phyloP scores from a whole-genome alignment of 1,140 invertebrate genomes.

The Formica exsecta region DNA sequence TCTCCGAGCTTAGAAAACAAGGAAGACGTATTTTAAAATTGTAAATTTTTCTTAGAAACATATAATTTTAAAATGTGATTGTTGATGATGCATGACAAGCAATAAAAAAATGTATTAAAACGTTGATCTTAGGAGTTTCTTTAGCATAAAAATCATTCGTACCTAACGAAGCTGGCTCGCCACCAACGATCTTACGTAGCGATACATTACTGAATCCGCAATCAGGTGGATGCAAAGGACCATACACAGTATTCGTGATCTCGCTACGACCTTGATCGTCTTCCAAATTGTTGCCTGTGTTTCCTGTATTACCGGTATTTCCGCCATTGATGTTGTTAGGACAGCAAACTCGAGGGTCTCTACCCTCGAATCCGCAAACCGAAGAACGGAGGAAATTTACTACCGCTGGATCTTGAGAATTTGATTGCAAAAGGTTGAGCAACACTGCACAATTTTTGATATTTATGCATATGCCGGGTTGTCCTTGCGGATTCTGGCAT shows the following conservation, averaged over 20 bases:
- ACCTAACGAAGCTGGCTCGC: slow-evolving; percentile 78
- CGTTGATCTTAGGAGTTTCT: neutral
- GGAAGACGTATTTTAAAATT: neutral
- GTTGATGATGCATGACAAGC: neutral
- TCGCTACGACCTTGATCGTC: neutral
- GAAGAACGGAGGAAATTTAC: slow-evolving; percentile 85
- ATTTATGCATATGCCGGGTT: slow-evolving; percentile 84
- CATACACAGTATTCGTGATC: slow-evolving; percentile 21
- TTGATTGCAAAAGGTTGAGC: slow-evolving; percentile 79
- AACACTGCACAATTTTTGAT: slow-evolving; percentile 85
- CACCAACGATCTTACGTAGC: slow-evolving; percentile 75
- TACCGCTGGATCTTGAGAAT: slow-evolving; percentile 68
- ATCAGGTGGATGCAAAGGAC: slow-evolving; percentile 68
- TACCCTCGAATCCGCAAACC: slow-evolving; percentile 86
- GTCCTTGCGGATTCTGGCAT: slow-evolving; percentile 48
- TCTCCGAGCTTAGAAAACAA: neutral
- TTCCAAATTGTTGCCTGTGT: neutral
- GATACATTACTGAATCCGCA: slow-evolving; percentile 78
- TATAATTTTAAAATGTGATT: neutral
- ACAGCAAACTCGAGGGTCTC: slow-evolving; percentile 87
- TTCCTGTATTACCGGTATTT: neutral
- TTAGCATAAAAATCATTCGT: slow-evolving; percentile 30
- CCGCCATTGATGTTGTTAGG: slow-evolving; percentile 39
- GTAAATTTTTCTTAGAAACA: neutral
- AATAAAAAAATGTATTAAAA: neutral